A percentile compares a stretch with the other conserved stretches of the same genome.
phyloP scores from a whole-genome alignment of 2,888 invertebrate genomes.

The Artemia sinica region DNA sequence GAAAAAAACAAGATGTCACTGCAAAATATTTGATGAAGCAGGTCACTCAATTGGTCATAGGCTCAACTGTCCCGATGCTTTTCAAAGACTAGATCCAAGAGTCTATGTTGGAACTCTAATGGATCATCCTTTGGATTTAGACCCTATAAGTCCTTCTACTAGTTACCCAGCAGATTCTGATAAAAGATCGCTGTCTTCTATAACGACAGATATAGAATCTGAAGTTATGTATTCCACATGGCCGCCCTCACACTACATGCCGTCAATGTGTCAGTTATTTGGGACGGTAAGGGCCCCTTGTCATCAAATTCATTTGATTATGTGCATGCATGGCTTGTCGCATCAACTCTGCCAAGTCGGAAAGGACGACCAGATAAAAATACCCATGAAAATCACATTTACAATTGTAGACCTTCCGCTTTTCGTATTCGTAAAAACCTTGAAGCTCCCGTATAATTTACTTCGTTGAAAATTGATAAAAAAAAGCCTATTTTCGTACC shows the following conservation, averaged over 20 bases:
- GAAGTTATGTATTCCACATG: constrained; percentile 22
- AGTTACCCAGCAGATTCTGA: constrained; percentile 21
- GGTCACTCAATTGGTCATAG: constrained; percentile 19
- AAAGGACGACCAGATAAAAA: not conserved
- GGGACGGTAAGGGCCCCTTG: constrained; percentile 15
- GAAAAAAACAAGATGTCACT: constrained; percentile 17
- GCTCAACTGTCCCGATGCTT: constrained; percentile 5
- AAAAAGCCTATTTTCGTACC: no score
- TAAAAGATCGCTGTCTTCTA: constrained; percentile 17
- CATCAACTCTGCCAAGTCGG: constrained; percentile 16
- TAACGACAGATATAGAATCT: constrained; percentile 18
- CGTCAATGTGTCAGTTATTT: constrained; percentile 18
- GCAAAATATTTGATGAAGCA: constrained; percentile 20
- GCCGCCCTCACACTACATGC: constrained; percentile 19
- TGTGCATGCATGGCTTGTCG: constrained; percentile 22
- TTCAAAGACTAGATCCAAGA: not conserved
- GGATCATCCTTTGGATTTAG: not conserved
- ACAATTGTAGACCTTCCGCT: no score
- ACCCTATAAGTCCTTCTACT: constrained; percentile 18
- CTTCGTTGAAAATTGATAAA: no score
- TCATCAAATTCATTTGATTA: constrained; percentile 19
- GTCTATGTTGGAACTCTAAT: not conserved
- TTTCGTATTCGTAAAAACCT: no score
- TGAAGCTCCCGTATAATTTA: no score
- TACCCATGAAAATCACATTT: no score